Evolutionary conservation across 1,140 invertebrate species (phyloP), one percentile per base, ranked within the genome.

Genomic region (Euborellia annulipes): DNA sequence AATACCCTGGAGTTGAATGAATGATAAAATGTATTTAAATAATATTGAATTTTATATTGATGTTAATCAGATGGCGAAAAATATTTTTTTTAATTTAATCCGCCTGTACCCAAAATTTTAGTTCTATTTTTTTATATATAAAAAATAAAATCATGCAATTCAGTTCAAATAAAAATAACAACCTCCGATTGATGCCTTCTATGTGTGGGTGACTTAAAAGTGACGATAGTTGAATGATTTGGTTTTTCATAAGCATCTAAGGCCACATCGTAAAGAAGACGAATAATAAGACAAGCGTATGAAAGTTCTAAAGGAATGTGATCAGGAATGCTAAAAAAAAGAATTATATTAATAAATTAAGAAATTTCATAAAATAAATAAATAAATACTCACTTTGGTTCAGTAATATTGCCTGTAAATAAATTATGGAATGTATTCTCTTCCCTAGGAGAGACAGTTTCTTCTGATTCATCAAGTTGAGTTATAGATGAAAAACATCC

Each of bases 161-260:
- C 32, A 34, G 14, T 14, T 34, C n/a, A 9, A 9, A 34, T 14
- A 34, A 34, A 34, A 34, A 34, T 34, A 34, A 9, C 9, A 6
- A 38, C 19, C 14, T 21, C 18, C 16, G 45, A 39, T n/a, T 46
- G 48, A 18, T 46, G 48, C 41, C 48, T 40, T 48, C 63, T 65
- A 47, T 68, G 67, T 53, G 70, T 75, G 4, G 77, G 79, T 8
- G 78, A 75, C 58, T 76, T 76, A 51, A 77, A 75, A 27, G 76
- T 67, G 13, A 77, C 62, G 18, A 69, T 56, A 41, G 64, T 64
- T 41, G 71, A 72, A 45, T 79, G 67, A 52, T 76, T 79, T 1
- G 81, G 82, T 56, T 86, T 85, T 55, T 94, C 89, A 58, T 88
- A 93, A 17, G 83, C 75, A 60, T 95, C 91, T 36, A 94, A 66